Conservation (phyloP, 2,888 invertebrate genomes). For the Patella caerulea region DNA sequence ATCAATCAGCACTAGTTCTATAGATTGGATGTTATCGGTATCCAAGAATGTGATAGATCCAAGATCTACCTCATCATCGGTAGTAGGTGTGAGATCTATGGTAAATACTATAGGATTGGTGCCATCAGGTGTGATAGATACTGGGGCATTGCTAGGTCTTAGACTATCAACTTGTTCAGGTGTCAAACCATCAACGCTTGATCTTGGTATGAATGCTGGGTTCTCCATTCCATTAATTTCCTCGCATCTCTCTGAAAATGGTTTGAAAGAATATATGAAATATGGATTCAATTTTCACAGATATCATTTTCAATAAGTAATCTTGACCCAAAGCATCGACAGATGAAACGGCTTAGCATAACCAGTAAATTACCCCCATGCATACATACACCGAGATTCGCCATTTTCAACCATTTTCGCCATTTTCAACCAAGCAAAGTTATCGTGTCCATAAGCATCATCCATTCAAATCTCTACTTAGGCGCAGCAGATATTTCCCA, state of each 20-base stretch:
- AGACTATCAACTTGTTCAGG: background rate
- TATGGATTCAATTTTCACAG: too few species aligned
- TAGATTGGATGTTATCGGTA: background rate
- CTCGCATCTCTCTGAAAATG: background rate
- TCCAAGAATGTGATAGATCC: background rate
- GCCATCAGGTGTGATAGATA: background rate
- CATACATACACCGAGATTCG: too few species aligned
- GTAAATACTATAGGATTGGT: background rate
- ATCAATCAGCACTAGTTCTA: background rate
- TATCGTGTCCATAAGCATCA: too few species aligned
- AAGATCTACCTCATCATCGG: background rate
- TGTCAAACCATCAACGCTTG: background rate
- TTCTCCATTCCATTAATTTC: background rate
- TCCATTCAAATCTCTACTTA: too few species aligned
- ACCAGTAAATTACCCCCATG: too few species aligned
- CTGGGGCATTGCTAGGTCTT: background rate
- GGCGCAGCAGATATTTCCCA: too few species aligned
- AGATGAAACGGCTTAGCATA: too few species aligned
- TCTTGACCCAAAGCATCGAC: too few species aligned
- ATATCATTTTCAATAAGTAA: too few species aligned
- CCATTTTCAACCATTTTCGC: too few species aligned
- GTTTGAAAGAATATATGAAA: background rate
- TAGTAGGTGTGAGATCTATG: background rate
- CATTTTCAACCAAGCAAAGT: too few species aligned
- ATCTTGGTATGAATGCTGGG: background rate